phyloP scores from a whole-genome alignment of 2,113 vertebrate species.

The Actenoides lindsayi region DNA sequence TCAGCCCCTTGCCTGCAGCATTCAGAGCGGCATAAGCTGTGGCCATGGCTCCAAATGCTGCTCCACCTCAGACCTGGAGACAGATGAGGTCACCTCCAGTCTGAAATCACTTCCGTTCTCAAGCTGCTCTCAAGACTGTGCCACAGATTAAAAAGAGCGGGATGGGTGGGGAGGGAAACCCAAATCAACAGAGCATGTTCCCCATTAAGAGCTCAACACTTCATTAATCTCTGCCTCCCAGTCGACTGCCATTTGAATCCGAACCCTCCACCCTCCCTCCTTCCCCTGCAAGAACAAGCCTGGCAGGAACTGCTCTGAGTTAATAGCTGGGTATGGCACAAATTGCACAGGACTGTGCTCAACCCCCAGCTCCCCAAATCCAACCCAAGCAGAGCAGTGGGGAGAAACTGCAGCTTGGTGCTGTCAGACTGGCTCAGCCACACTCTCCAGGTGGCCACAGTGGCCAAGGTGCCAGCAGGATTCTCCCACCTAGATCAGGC shows the following conservation, averaged over 20 bases:
- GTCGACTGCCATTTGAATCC: accelerated
- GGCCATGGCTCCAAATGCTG: background rate
- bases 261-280: background rate
- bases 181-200: background rate
- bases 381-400: background rate
- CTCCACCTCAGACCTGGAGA: conserved; percentile 45
- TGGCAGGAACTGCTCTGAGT: background rate
- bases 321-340: background rate
- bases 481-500: background rate
- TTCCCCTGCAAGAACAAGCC: background rate
- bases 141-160: background rate
- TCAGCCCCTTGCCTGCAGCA: accelerated
- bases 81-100: conserved; percentile 45
- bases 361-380: background rate
- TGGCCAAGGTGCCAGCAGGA: background rate
- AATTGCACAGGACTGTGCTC: accelerated
- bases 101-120: conserved; percentile 61
- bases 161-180: conserved; percentile 45
- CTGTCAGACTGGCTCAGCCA: background rate
- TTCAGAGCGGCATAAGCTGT: background rate
- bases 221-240: conserved; percentile 27
- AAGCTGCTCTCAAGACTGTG: background rate
- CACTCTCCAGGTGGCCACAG: background rate
- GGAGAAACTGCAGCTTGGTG: background rate
- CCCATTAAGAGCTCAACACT: conserved; percentile 31